Percentiles rank a stretch among this genome's conserved stretches.
Conservation (phyloP, 35 echinoderm and acorn worm species). For the Ophioderma brevispina region DNA sequence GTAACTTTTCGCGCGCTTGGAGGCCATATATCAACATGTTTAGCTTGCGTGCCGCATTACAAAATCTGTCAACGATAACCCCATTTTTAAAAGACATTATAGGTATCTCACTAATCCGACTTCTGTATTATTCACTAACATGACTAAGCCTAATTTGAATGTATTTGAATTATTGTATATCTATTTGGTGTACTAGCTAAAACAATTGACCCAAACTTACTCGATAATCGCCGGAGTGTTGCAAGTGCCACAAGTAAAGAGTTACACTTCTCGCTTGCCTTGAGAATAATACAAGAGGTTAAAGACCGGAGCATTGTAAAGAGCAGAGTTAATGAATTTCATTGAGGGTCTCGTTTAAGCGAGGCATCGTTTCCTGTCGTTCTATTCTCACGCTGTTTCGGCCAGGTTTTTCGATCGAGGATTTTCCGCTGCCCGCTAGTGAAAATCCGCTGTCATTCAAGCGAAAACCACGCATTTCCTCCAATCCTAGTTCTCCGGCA, state of each 20-base stretch:
- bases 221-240: too few species aligned
- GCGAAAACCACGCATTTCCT: not conserved
- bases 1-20: too few species aligned
- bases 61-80: too few species aligned
- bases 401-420: not conserved
- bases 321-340: not conserved
- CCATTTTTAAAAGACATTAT: too few species aligned
- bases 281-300: slow-evolving; percentile 4
- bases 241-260: not conserved
- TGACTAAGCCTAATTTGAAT: too few species aligned
- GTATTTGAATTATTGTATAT: too few species aligned
- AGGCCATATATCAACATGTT: too few species aligned
- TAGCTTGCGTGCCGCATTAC: too few species aligned
- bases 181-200: too few species aligned
- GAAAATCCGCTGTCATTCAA: not conserved
- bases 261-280: not conserved
- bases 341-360: not conserved
- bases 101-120: too few species aligned
- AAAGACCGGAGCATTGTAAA: not conserved
- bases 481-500: not conserved
- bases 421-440: not conserved
- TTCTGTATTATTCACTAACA: too few species aligned
- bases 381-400: not conserved
- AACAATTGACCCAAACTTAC: too few species aligned
- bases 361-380: slow-evolving; percentile 1